Conservation (phyloP, 2,797 vertebrate genomes). For the Gymnocypris eckloni region DNA sequence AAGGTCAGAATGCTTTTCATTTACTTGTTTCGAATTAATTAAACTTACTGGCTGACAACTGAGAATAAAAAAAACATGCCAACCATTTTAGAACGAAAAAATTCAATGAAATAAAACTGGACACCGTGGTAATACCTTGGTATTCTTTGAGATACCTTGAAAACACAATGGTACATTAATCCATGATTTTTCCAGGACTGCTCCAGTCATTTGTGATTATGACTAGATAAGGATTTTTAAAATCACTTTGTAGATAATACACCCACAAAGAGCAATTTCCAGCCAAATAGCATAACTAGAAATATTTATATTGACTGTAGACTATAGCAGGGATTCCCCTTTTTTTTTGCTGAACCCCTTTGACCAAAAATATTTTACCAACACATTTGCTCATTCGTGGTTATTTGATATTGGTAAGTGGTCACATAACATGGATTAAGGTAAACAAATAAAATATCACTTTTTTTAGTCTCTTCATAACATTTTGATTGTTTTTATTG, state of each 20-base stretch:
- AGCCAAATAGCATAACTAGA: neutral
- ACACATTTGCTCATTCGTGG: neutral
- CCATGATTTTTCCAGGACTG: neutral
- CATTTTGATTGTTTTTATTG: neutral
- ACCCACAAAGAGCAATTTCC: neutral
- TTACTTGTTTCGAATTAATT: neutral
- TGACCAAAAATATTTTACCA: neutral
- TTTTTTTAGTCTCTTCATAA: too few species aligned
- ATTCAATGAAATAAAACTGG: neutral
- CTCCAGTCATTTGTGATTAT: neutral
- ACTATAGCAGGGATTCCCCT: neutral
- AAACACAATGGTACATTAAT: neutral
- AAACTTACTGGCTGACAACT: neutral
- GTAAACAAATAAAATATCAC: neutral
- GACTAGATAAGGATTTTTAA: neutral
- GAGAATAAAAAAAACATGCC: neutral
- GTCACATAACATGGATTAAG: neutral
- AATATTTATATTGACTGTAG: neutral
- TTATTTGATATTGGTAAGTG: neutral
- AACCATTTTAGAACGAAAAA: neutral
- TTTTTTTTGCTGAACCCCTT: neutral
- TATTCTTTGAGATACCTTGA: neutral
- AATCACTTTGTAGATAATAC: neutral
- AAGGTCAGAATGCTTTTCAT: neutral
- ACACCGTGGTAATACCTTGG: neutral